phyloP scores from a whole-genome alignment of 2,797 vertebrate genomes.

The Arremon aurantiirostris region DNA sequence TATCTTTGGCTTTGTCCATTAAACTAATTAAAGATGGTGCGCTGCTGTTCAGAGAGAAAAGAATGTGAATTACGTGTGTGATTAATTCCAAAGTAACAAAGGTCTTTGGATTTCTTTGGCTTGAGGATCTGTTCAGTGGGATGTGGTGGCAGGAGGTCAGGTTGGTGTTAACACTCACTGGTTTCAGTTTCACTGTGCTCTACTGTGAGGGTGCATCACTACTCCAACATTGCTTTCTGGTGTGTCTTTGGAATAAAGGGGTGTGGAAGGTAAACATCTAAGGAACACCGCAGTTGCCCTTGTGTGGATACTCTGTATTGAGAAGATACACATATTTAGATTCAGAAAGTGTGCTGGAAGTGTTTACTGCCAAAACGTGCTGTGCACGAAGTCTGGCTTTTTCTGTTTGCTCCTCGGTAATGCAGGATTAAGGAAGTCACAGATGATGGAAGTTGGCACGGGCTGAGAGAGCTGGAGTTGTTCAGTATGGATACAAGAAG shows the following conservation, averaged over 20 bases:
- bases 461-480: not conserved
- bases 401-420: not conserved
- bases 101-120: not conserved
- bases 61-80: not conserved
- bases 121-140: not conserved
- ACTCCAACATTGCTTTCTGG: not conserved
- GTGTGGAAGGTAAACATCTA: not conserved
- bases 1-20: not conserved
- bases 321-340: not conserved
- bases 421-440: not conserved
- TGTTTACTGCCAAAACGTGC: not conserved
- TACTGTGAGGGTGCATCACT: not conserved
- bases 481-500: not conserved
- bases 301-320: not conserved
- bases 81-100: not conserved
- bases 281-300: not conserved
- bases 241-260: no score
- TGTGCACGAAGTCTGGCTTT: rapidly evolving
- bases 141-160: not conserved
- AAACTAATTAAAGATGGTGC: not conserved
- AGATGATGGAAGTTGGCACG: not conserved
- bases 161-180: rapidly evolving
- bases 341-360: not conserved
- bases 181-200: not conserved
- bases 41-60: not conserved